A percentile compares a stretch with the other conserved stretches of the same genome.
Conservation (phyloP, 2,113 vertebrate species). For the Clarias magur region DNA sequence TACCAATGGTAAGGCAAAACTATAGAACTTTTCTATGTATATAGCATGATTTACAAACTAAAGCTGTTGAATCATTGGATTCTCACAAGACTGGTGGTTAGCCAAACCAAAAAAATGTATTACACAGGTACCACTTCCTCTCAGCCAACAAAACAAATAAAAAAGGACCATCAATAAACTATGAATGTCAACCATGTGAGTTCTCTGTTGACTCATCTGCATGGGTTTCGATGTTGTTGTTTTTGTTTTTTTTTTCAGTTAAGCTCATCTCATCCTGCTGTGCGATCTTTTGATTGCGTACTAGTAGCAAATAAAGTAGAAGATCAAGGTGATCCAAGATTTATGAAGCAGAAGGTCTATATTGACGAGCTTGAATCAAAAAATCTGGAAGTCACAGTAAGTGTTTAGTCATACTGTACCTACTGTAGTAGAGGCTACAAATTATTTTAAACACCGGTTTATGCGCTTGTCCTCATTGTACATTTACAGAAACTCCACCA, state of each 20-base stretch:
- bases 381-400: conserved; percentile 78
- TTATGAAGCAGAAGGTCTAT: conserved; percentile 73
- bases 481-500: conserved; percentile 67
- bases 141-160: not conserved
- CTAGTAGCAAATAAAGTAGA: conserved; percentile 71
- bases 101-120: not conserved
- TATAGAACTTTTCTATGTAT: not conserved
- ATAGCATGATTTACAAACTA: not conserved
- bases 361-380: conserved; percentile 71
- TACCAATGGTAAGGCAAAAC: conserved; percentile 45
- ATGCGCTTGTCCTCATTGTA: not conserved
- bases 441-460: not conserved
- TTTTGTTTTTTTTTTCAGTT: conserved; percentile 26
- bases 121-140: not conserved
- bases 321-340: conserved; percentile 38
- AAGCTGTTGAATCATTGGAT: not conserved
- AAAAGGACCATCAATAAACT: not conserved
- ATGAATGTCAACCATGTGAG: not conserved
- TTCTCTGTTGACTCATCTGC: not conserved
- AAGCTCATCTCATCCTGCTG: not conserved
- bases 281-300: conserved; percentile 77
- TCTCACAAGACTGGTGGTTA: not conserved
- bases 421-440: not conserved
- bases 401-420: conserved; percentile 36
- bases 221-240: not conserved